phyloP scores from a whole-genome alignment of 2,888 invertebrate genomes.

The Subacronicta megacephala region DNA sequence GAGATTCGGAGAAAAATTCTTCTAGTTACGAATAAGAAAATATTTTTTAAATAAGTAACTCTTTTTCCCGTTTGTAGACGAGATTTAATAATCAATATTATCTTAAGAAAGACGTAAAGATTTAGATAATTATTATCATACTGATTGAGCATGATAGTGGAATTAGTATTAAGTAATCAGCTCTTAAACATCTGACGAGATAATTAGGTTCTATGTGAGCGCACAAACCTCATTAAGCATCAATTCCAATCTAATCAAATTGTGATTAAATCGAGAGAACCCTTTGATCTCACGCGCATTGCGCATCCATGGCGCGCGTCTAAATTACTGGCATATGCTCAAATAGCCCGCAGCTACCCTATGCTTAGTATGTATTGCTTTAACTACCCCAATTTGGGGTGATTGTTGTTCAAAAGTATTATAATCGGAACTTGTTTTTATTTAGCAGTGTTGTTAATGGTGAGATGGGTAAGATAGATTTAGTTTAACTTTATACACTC shows the following conservation, averaged over 20 bases:
- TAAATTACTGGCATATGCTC: conserved; percentile 46
- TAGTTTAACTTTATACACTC: too few relatives aligned
- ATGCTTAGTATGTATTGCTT: conserved; percentile 49
- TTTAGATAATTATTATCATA: too few relatives aligned
- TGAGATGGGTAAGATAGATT: too few relatives aligned
- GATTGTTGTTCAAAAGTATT: conserved; percentile 47
- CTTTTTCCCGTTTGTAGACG: too few relatives aligned
- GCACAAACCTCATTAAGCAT: conserved; percentile 65
- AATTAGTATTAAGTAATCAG: conserved; percentile 34
- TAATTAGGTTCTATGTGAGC: conserved; percentile 54
- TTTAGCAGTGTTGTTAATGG: too few relatives aligned
- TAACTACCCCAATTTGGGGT: conserved; percentile 40
- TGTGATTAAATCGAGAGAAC: conserved; percentile 69
- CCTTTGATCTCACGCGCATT: conserved; percentile 64
- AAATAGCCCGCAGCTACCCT: conserved; percentile 36
- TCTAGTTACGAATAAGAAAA: conserved; percentile 42
- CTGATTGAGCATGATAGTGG: conserved; percentile 7
- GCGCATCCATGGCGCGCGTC: conserved; percentile 37
- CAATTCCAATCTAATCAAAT: conserved; percentile 70
- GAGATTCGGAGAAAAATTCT: conserved; percentile 56
- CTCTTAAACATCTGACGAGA: conserved; percentile 45
- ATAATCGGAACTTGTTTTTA: conserved; percentile 33
- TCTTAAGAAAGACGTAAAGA: too few relatives aligned
- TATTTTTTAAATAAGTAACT: conserved; percentile 44
- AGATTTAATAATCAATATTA: too few relatives aligned